A percentile compares a stretch with the other conserved stretches of the same genome.
Evolutionary conservation across 2,113 vertebrate genomes (phyloP).

Genomic region (Crypturellus undulatus): DNA sequence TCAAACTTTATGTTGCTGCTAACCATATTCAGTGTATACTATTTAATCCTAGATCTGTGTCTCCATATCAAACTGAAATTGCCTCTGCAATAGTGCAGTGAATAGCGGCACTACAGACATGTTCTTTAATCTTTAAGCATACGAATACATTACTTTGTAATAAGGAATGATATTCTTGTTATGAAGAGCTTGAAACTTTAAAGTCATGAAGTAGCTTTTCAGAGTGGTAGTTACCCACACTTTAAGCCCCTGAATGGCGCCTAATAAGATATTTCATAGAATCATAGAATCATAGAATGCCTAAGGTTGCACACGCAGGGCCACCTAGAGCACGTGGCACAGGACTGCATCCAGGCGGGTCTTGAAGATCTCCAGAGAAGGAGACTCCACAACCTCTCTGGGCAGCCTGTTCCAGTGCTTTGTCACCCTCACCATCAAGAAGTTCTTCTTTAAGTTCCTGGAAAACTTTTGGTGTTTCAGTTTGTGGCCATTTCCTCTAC

Average conservation of each 20-base stretch:
- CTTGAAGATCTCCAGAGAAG: too few species aligned
- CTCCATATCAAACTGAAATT: background rate
- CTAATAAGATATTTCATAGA: background rate
- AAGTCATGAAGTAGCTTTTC: background rate
- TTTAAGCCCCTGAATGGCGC: background rate
- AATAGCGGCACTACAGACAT: background rate
- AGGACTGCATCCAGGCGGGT: too few species aligned
- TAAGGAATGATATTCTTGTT: background rate
- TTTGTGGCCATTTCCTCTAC: too few species aligned
- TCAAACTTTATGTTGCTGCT: conserved; percentile 3
- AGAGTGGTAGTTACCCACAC: rapidly evolving
- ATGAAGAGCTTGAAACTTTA: background rate
- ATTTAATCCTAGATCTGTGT: background rate
- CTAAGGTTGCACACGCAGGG: too few species aligned
- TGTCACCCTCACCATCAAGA: too few species aligned
- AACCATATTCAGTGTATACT: background rate
- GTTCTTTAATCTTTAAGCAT: background rate
- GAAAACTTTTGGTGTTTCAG: too few species aligned
- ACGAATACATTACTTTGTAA: background rate
- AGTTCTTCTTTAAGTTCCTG: too few species aligned
- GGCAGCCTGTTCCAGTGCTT: too few species aligned
- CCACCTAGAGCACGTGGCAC: too few species aligned
- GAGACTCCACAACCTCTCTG: too few species aligned
- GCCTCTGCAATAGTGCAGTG: background rate
- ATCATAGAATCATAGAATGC: too few species aligned